Evolutionary conservation across 2,113 vertebrate genomes (phyloP), one percentile per base, ranked within the genome.

Genomic region (Catagonus wagneri): DNA sequence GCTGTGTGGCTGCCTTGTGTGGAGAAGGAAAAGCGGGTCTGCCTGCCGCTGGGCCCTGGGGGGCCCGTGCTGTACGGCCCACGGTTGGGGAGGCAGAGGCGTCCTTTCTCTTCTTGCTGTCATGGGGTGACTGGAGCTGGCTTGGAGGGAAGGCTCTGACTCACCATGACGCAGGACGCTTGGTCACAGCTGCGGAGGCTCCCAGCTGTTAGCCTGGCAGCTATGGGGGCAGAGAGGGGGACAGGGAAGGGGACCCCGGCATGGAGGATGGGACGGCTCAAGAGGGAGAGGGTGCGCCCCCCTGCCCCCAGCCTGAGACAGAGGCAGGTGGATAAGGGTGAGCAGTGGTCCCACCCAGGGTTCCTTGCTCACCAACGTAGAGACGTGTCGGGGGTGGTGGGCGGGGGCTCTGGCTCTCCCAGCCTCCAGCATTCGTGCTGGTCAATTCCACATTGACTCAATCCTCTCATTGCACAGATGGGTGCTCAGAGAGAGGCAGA

Each of bases 151-250:
- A 52, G 19, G 36, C 72, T 96, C 12, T 95, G 96, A 94, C 83
- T 97, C 97, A 97, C 93, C 44, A 2, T 94, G 96, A 95, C 0
- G 36, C 80, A 66, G 93, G 94, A 44, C 0, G 2, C 85, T 89
- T 1, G 10, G 61, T 81, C 94, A 71, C 29, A 36, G 85, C 94
- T 44, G 68, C 84, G 6, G 39, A 25, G 61, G 89, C 50, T 94
- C 60, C 81, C 27, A 29, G 68, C 96, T 96, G 93, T 72, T 74
- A 89, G 72, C 61, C 56, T 29, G 34, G 63, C 84, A 27, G 19
- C 63, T 90, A 78, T 44, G 16, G 88, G 63, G 63, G 54, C 17
- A 36, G 34, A 32, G 5, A 22, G 52, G 44, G 44, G 44, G 72
- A 29, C 10, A 16, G 58, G 34, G 66, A 56, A 22, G 20, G 10